Evolutionary conservation across 2,888 invertebrate species (phyloP).

Genomic region (Yponomeuta sedellus): DNA sequence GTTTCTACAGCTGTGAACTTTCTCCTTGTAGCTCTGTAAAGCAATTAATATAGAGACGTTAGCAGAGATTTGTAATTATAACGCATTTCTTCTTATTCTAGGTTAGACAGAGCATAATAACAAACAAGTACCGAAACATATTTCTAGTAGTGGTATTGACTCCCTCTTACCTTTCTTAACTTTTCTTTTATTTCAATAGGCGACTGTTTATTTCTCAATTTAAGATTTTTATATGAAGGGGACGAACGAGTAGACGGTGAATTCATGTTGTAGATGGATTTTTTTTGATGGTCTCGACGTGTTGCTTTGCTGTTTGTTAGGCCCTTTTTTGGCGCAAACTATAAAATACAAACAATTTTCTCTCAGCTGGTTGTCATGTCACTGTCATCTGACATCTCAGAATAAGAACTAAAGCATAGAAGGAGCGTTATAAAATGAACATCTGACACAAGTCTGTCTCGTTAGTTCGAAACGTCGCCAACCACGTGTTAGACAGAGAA

Average conservation of each 20-base stretch:
- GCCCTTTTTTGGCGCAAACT: background rate
- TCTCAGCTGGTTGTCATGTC: background rate
- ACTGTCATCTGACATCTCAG: too few species aligned
- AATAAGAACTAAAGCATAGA: too few species aligned
- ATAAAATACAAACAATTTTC: background rate
- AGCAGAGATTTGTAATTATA: too few species aligned
- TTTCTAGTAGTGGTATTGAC: too few species aligned
- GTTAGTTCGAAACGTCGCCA: too few species aligned
- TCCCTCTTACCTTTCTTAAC: slow-evolving; percentile 52
- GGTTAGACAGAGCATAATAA: background rate
- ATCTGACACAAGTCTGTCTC: too few species aligned
- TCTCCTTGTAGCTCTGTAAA: slow-evolving; percentile 58
- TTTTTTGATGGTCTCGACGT: background rate
- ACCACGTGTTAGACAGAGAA: too few species aligned
- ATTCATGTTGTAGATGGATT: slow-evolving; percentile 39
- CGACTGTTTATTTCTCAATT: slow-evolving; percentile 44
- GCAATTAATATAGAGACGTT: background rate
- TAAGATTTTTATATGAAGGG: slow-evolving; percentile 53
- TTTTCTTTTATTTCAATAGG: slow-evolving; percentile 64
- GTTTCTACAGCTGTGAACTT: slow-evolving; percentile 55
- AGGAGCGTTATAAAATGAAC: too few species aligned
- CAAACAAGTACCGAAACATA: background rate
- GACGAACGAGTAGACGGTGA: slow-evolving; percentile 37
- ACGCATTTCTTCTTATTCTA: too few species aligned
- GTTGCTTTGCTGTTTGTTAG: background rate